Percentiles rank a stretch among this genome's conserved stretches.
Evolutionary conservation across 2,797 vertebrate species (phyloP).

Genomic region (Helarctos malayanus): DNA sequence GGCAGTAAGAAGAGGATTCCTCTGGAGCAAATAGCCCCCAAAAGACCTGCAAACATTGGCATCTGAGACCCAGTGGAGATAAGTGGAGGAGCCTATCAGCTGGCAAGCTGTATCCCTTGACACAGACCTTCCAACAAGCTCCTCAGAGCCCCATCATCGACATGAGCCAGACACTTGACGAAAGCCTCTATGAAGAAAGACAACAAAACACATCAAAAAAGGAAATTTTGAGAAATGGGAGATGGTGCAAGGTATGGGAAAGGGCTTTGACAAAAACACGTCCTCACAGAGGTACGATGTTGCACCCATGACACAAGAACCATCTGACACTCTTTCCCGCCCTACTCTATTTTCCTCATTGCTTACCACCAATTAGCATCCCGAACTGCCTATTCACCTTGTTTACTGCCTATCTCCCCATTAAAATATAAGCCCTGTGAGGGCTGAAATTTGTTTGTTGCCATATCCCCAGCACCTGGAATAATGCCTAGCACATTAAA

Average conservation of each 20-base stretch:
- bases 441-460: conserved; percentile 1
- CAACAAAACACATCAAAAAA: not conserved
- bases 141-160: not conserved
- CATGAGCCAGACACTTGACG: not conserved
- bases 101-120: not conserved
- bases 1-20: not conserved
- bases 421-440: not conserved
- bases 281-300: not conserved
- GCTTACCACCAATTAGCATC: not conserved
- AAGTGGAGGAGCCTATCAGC: not conserved
- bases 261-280: not conserved
- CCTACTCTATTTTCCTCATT: not conserved
- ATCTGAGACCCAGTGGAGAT: not conserved
- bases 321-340: not conserved
- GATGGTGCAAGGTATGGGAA: not conserved
- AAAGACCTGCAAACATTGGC: not conserved
- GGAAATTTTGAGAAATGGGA: not conserved
- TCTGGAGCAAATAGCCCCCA: not conserved
- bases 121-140: conserved; percentile 1
- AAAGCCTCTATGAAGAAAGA: not conserved
- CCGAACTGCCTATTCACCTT: not conserved
- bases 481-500: not conserved
- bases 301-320: not conserved
- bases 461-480: not conserved
- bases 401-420: not conserved